Base-by-base conservation (phyloP, 2,888 invertebrate genomes). In the Andrena chrysosceles region DNA sequence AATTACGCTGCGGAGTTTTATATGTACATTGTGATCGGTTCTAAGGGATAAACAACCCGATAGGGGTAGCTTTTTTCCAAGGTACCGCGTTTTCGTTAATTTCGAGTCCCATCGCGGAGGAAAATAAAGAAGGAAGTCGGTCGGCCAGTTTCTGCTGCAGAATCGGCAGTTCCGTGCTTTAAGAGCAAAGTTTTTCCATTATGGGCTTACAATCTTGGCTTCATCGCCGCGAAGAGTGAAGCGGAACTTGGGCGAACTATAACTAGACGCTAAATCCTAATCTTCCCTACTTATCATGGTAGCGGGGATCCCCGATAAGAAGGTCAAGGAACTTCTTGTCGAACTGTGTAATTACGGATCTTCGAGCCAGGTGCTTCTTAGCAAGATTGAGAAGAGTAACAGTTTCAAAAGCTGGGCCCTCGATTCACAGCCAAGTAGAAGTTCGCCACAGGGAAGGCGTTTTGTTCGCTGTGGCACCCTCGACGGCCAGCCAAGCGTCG, bases 141-240 rank as follows among this genome's bases (percentile, higher is more conserved):
- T 20, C 42, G 42, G 16, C 35, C 35, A 48, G 56, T 31, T 33
- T 31, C 23, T 26, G 48, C 10, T 4, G 23, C 67, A 42, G 31
- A 68, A 63, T 78, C 62, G 67, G 54, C 54, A 66, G 7, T 42
- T 2, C 31, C 67, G 23, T 48, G 31, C 62, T 54, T 63, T 20
- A 35, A 29, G 54, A 20, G 42, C n/a, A 78, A 78, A 78, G 52
- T 78, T 78, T 75, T 75, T 63, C 75, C 67, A 77, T 77, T 60
- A 77, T 73, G 60, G 73, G 52, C 60, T 73, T 52, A 73, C 73
- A 73, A 77, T 73, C 77, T 67, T 35, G 59, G 0, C 31, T 52
- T 52, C 59, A 49, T 67, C 59, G 33, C n/a, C 5, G 42, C 49
- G 29, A 6, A 33, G 7, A 63, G 26, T 6, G 31, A 68, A 54